Conservation (phyloP, 1,140 invertebrate genomes). For the Drosophila elegans region DNA sequence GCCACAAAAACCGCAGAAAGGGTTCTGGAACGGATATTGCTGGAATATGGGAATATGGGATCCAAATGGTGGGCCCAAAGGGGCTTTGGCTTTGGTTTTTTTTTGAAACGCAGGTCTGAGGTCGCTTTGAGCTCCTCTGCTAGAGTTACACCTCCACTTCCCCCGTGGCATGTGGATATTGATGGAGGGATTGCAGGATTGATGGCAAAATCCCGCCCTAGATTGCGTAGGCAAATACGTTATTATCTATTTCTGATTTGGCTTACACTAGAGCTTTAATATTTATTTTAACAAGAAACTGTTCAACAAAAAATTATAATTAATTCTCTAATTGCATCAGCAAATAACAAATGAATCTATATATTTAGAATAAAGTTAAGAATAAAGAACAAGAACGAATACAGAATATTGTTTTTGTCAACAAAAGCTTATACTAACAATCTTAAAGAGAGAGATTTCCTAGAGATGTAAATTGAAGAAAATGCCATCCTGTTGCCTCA, state of each 20-base stretch:
- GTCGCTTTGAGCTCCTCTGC: slow-evolving; percentile 8
- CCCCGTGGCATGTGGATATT: background rate
- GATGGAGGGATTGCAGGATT: background rate
- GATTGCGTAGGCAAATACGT: background rate
- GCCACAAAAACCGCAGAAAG: slow-evolving; percentile 30
- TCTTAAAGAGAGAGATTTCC: too few species aligned
- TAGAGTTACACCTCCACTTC: slow-evolving; percentile 2
- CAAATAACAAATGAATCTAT: too few species aligned
- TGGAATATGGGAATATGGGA: background rate
- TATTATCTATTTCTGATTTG: background rate
- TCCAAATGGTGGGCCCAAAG: background rate
- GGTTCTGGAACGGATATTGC: slow-evolving; percentile 9
- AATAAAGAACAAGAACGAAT: too few species aligned
- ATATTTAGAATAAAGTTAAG: too few species aligned
- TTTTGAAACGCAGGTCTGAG: slow-evolving; percentile 4
- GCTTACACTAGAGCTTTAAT: background rate
- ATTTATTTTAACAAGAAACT: too few species aligned
- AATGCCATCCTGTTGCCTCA: too few species aligned
- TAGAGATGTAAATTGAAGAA: too few species aligned
- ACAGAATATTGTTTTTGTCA: too few species aligned
- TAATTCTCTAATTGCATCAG: too few species aligned
- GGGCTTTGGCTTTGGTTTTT: background rate
- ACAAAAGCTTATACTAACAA: too few species aligned
- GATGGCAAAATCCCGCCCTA: background rate
- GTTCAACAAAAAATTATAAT: too few species aligned